A percentile compares a stretch with the other conserved stretches of the same genome.
phyloP scores from a whole-genome alignment of 2,113 vertebrate genomes.

The Macquaria australasica region DNA sequence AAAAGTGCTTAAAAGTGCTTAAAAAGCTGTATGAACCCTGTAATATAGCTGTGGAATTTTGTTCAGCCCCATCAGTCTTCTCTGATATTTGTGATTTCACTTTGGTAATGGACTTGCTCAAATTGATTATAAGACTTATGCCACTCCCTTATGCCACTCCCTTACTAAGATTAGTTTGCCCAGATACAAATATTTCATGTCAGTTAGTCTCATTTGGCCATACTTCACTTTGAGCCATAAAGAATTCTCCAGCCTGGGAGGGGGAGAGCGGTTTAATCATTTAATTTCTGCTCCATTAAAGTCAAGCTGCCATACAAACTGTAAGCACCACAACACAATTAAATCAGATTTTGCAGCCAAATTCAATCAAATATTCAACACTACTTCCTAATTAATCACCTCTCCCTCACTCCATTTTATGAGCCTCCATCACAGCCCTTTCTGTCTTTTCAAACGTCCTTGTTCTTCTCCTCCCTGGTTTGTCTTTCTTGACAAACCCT shows the following conservation, averaged over 20 bases:
- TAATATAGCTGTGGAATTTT: slow-evolving; percentile 20
- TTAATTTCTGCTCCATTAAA: slow-evolving; percentile 67
- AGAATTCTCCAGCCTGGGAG: slow-evolving; percentile 39
- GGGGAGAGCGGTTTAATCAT: slow-evolving; percentile 52
- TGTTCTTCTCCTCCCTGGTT: slow-evolving; percentile 11
- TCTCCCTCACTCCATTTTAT: slow-evolving; percentile 23
- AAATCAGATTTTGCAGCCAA: slow-evolving; percentile 62
- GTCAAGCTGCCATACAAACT: slow-evolving; percentile 58
- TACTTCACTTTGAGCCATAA: slow-evolving; percentile 51
- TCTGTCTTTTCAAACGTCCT: slow-evolving; percentile 28
- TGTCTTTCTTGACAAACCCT: slow-evolving; percentile 30
- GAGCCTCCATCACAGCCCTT: slow-evolving; percentile 16
- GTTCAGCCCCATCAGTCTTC: slow-evolving; percentile 16
- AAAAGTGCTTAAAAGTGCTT: no score
- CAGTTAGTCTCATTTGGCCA: slow-evolving; percentile 29
- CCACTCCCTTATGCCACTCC: slow-evolving; percentile 42
- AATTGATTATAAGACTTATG: slow-evolving; percentile 57
- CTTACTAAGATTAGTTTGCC: slow-evolving; percentile 68
- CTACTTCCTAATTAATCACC: slow-evolving; percentile 56
- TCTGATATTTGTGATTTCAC: slow-evolving; percentile 54
- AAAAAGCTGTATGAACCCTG: no score
- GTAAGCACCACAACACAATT: slow-evolving; percentile 55
- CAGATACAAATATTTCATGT: slow-evolving; percentile 61
- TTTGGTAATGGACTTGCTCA: slow-evolving; percentile 40
- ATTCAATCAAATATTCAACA: slow-evolving; percentile 68